phyloP scores from a whole-genome alignment of 2,113 vertebrate genomes.

The Riparia riparia region DNA sequence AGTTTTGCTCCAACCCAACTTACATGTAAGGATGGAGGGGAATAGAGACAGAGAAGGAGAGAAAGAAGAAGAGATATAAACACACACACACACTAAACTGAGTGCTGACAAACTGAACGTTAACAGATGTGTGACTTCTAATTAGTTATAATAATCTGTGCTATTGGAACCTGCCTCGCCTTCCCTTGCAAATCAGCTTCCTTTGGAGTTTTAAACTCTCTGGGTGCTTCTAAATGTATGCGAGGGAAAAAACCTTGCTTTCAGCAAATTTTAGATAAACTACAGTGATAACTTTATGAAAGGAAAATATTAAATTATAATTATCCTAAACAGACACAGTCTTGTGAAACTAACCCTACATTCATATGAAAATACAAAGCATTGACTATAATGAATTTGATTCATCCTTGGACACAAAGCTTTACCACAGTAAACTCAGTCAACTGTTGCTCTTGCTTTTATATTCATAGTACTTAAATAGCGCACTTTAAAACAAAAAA shows the following conservation, averaged over 20 bases:
- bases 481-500: conserved; percentile 87
- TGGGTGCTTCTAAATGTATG: conserved; percentile 72
- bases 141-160: conserved; percentile 85
- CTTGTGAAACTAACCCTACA: conserved; percentile 84
- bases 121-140: conserved; percentile 86
- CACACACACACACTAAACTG: conserved; percentile 51
- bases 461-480: conserved; percentile 87
- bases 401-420: conserved; percentile 86
- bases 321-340: conserved; percentile 87
- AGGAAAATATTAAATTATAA: conserved; percentile 88
- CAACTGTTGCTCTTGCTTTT: conserved; percentile 89
- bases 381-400: conserved; percentile 84
- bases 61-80: conserved; percentile 5
- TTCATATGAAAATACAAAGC: conserved; percentile 87
- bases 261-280: conserved; percentile 79
- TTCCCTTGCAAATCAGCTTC: conserved; percentile 77
- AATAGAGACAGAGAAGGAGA: not conserved
- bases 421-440: conserved; percentile 86
- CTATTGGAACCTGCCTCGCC: conserved; percentile 75
- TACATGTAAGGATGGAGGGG: conserved; percentile 30
- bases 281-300: conserved; percentile 84
- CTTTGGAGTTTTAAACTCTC: conserved; percentile 78
- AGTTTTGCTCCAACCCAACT: conserved; percentile 47
- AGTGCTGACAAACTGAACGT: conserved; percentile 78
- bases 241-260: conserved; percentile 52